Base-by-base conservation (phyloP, 2,113 vertebrate species). In the Nibea albiflora region DNA sequence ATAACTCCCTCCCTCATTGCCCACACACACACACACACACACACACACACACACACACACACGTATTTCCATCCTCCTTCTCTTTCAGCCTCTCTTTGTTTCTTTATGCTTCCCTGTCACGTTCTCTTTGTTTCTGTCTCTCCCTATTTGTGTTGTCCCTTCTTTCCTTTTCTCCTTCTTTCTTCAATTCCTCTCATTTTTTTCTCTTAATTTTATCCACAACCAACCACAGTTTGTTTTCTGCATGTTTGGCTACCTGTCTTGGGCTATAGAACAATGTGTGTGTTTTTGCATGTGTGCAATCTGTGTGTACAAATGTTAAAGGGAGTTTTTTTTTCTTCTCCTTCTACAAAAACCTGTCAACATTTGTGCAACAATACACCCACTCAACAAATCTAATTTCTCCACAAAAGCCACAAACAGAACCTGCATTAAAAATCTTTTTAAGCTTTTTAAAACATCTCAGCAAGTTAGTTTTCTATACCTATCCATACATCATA, bases 71-170 rank as follows among this genome's bases (percentile, higher is more conserved):
- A 54, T 39, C 58, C 19, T 70, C 60, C 3, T 50, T 50, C 22
- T 49, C 19, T 24, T 44, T 67, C 53, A 39, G 58, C 31, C 8
- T 63, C 14, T 56, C 65, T 46, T 63, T 67, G 65, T 63, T 74
- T 82, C 50, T 47, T 50, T 63, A 56, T 52, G 24, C 39, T 20
- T 52, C 11, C 61, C 44, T 67, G 46, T 53, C 62, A 73, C 54
- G 60, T 46, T 52, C 17, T 10, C 19, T 68, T 52, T 39, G 31
- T 74, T 62, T 77, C 74, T 67, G 2, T 26, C 26, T 46, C 56
- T 47, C 16, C 11, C 20, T 54, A 14, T 35, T 39, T 9, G 50
- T 50, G 35, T 61, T 44, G n/a, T 22, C 52, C 8, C 39, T 42
- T 6, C 35, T 31, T 22, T 15, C 42, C 17, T 44, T 20, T 62